Base-by-base conservation (phyloP, 2,113 vertebrate genomes). In the Neolamprologus sp. region DNA sequence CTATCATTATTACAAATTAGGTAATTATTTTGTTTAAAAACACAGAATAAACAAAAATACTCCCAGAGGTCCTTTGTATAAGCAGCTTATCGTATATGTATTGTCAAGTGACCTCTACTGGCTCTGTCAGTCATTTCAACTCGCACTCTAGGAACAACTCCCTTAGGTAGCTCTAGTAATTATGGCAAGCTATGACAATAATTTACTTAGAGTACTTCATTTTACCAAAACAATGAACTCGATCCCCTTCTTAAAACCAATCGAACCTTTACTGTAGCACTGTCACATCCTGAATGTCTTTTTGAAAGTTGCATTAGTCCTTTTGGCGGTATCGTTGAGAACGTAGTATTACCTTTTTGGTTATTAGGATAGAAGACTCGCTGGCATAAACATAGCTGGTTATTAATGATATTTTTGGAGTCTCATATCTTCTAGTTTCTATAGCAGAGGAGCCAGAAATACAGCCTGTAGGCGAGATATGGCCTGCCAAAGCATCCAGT, bases 241-340 rank as follows among this genome's bases (percentile, higher is more conserved):
- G 1, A 26, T 73, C 0, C 0, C 13, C 9, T 71, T 9, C 37
- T 9, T 17, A 19, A 75, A 28, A 47, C 37, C 0, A 45, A 45
- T 45, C 7, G 5, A 73, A 45, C 14, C 68, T 73, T 17, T 45
- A 10, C 37, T 3, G 5, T 9, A 45, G 13, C 37, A 1, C 21
- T 45, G 68, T 17, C 40, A 17, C 14, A 73, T 26, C 13, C 5
- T 26, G 68, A 73, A 45, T 26, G 21, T 73, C 5, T 11, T 26
- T 73, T 26, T 45, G 13, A 9, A 68, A 42, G 65, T 23, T 16
- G 14, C 21, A 26, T 47, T 28, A 75, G 71, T 47, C 42, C 14
- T 17, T 4, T 19, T 47, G 71, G 71, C 16, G 2, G 4, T 4
- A 71, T 42, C 7, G 0, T 42, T 14, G 65, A 23, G n/a, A 42